phyloP scores from a whole-genome alignment of 1,140 invertebrate species.

The Lepidotrigona ventralis region DNA sequence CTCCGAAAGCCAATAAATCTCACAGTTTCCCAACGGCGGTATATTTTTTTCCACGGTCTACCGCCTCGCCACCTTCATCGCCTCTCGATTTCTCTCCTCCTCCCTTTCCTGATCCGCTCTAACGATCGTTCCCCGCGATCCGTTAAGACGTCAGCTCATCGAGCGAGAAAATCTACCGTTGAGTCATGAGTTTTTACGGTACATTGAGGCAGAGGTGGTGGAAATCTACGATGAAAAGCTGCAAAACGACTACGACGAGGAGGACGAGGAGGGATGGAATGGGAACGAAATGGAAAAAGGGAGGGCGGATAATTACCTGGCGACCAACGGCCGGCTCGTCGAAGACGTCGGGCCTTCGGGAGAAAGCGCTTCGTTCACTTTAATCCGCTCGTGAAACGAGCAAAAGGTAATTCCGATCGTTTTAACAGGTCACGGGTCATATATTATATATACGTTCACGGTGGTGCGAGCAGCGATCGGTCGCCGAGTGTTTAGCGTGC shows the following conservation, averaged over 20 bases:
- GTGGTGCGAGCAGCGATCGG: background rate
- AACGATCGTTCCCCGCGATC: background rate
- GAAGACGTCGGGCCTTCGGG: constrained; percentile 30
- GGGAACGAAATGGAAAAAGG: background rate
- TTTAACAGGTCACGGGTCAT: constrained; percentile 11
- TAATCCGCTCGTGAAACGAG: constrained; percentile 47
- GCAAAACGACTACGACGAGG: background rate
- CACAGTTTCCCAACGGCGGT: background rate
- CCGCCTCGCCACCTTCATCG: background rate
- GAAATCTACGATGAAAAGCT: constrained; percentile 34
- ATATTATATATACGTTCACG: constrained; percentile 24
- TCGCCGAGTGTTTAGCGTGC: background rate
- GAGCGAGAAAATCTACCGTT: constrained; percentile 52
- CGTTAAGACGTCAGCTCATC: constrained; percentile 45
- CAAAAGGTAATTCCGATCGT: constrained; percentile 45
- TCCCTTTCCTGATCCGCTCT: no score
- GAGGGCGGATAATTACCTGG: constrained; percentile 50
- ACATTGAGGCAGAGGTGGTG: constrained; percentile 40
- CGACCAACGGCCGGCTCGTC: background rate
- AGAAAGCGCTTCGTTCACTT: constrained; percentile 35
- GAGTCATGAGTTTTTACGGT: constrained; percentile 59
- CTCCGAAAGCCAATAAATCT: constrained; percentile 6
- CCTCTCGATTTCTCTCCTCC: no score
- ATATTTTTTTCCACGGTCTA: constrained; percentile 13
- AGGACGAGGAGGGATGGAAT: background rate